A percentile compares a stretch with the other conserved stretches of the same genome.
Conservation (phyloP, 30 jellyfish, hydroid and myxozoan genomes). For the Mastigias papua region DNA sequence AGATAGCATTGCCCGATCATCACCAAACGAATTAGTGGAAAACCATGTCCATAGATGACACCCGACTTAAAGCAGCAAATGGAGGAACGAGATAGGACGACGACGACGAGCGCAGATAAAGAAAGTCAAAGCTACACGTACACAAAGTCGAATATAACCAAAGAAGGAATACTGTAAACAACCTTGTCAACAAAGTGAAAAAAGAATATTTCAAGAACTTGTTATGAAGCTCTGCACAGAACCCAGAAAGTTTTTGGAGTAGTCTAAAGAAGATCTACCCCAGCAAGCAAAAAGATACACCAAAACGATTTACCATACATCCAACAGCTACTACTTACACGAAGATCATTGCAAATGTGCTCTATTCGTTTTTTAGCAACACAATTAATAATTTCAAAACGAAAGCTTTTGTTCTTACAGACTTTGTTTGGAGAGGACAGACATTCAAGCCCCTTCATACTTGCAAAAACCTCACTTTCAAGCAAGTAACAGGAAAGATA, state of each 20-base stretch:
- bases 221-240: constrained; percentile 12
- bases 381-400: background rate
- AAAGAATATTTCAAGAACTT: constrained; percentile 1
- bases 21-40: background rate
- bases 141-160: background rate
- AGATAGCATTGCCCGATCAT: background rate
- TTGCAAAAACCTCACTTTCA: background rate
- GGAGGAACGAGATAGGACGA: background rate
- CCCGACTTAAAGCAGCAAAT: background rate
- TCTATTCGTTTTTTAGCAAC: too few relatives aligned
- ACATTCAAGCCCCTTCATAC: background rate
- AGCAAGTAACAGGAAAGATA: background rate
- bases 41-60: background rate
- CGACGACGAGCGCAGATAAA: background rate
- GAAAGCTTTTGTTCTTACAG: background rate
- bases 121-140: background rate
- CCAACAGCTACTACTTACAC: too few relatives aligned
- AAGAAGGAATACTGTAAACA: background rate
- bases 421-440: background rate
- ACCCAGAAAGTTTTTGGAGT: too few relatives aligned
- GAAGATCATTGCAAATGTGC: too few relatives aligned
- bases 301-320: too few relatives aligned
- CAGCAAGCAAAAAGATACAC: too few relatives aligned
- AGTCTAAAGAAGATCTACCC: too few relatives aligned
- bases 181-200: background rate